These are phyloP conservation scores for Azemiops feae DNA, from an alignment of 2,113 vertebrate species.

Conservation along the genomic window DNA sequence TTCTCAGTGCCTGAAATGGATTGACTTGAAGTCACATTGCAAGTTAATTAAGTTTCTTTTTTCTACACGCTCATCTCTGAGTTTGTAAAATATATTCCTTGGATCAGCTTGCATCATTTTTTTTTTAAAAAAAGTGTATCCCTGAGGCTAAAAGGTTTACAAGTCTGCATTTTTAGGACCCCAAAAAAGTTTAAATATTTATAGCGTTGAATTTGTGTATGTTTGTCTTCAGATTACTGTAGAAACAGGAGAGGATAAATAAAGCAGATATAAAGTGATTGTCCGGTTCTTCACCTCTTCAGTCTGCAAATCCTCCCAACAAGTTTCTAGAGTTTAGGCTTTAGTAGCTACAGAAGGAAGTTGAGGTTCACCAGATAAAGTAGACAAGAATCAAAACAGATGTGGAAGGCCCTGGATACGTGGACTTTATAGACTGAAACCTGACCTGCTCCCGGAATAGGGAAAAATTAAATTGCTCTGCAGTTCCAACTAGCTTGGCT, in stretches of 20 bases:
- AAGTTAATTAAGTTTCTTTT: neutral
- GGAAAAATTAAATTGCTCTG: constrained; percentile 51
- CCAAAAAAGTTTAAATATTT: neutral
- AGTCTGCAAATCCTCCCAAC: neutral
- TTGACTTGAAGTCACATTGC: neutral
- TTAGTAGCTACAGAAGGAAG: constrained; percentile 21
- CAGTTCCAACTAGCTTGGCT: constrained; percentile 7
- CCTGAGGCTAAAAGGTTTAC: neutral
- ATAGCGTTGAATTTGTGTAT: neutral
- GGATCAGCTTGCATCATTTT: neutral
- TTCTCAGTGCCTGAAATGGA: neutral
- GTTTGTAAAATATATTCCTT: neutral
- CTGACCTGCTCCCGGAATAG: constrained; percentile 45
- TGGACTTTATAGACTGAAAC: constrained; percentile 54
- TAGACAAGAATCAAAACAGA: constrained; percentile 39
- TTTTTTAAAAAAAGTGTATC: neutral
- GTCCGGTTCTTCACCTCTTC: neutral
- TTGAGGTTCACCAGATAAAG: constrained; percentile 60
- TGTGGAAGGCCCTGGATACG: constrained; percentile 44
- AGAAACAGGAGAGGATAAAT: neutral
- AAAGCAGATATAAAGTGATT: neutral
- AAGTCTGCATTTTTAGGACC: neutral
- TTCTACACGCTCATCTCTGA: neutral
- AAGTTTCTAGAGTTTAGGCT: constrained; percentile 56
- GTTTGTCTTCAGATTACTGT: neutral